Conservation (phyloP, 2,113 vertebrate species). For the Excalfactoria chinensis region DNA sequence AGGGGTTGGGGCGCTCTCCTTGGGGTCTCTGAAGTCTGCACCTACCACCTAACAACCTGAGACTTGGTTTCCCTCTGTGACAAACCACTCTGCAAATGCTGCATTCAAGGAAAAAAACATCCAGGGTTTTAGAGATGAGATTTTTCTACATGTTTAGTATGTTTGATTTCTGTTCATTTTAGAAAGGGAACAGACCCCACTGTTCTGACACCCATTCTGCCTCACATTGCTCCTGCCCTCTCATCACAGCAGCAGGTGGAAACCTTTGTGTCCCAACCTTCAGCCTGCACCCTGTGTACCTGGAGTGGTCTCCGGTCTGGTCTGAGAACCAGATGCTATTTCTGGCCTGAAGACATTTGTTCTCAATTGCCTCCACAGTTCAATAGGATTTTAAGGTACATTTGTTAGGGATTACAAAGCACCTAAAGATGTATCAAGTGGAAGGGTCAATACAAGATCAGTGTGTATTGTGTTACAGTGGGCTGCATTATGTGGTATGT, state of each 20-base stretch:
- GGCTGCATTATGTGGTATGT: conserved; percentile 17
- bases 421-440: conserved; percentile 62
- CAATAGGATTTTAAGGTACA: conserved; percentile 59
- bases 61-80: background rate
- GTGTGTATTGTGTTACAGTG: conserved; percentile 39
- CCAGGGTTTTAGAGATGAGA: background rate
- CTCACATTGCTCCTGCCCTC: background rate
- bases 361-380: conserved; percentile 58
- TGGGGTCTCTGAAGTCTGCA: rapidly evolving
- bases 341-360: conserved; percentile 60
- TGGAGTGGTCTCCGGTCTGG: background rate
- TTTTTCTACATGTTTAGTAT: background rate
- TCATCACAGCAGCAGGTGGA: background rate
- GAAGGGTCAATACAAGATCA: conserved; percentile 65
- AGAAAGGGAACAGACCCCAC: background rate
- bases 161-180: background rate
- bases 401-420: conserved; percentile 69
- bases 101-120: background rate
- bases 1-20: background rate
- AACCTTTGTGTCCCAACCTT: background rate
- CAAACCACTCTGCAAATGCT: background rate
- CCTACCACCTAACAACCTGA: background rate
- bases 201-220: background rate
- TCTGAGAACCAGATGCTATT: conserved; percentile 29
- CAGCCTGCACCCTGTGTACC: background rate